Conservation (phyloP, 2,888 invertebrate species). For the Nomada lathburiana region DNA sequence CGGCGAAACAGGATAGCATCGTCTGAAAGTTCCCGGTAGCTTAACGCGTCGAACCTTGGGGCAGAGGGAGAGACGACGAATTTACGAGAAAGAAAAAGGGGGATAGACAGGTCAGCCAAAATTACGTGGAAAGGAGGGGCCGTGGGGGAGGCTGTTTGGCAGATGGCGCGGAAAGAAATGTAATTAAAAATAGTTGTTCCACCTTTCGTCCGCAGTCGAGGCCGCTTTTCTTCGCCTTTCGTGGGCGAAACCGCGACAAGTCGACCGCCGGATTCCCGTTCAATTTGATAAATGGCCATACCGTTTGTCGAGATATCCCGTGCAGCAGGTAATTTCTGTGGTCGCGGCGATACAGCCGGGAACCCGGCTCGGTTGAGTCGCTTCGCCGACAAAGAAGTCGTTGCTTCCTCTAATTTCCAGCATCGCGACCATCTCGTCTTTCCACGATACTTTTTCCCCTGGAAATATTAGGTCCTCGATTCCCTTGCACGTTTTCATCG, state of each 20-base stretch:
- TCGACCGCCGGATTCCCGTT: slow-evolving; percentile 25
- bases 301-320: slow-evolving; percentile 51
- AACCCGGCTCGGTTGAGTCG: slow-evolving; percentile 16
- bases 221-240: slow-evolving; percentile 36
- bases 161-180: slow-evolving; percentile 72
- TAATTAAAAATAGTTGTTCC: slow-evolving; percentile 74
- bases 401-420: not conserved
- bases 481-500: not conserved
- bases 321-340: slow-evolving; percentile 56
- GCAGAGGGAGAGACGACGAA: not conserved
- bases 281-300: slow-evolving; percentile 63
- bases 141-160: slow-evolving; percentile 46
- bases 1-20: not conserved
- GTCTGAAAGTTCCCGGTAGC: not conserved
- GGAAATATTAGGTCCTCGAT: not conserved
- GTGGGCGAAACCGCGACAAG: slow-evolving; percentile 34
- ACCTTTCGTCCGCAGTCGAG: slow-evolving; percentile 63
- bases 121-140: not conserved
- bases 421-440: not conserved
- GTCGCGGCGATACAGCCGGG: not conserved
- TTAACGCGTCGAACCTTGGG: not conserved
- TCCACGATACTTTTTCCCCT: not conserved
- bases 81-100: not conserved
- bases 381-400: slow-evolving; percentile 8
- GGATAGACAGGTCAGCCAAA: slow-evolving; percentile 1